Conservation (phyloP, 2,113 vertebrate species). For the Cyanocitta stelleri region DNA sequence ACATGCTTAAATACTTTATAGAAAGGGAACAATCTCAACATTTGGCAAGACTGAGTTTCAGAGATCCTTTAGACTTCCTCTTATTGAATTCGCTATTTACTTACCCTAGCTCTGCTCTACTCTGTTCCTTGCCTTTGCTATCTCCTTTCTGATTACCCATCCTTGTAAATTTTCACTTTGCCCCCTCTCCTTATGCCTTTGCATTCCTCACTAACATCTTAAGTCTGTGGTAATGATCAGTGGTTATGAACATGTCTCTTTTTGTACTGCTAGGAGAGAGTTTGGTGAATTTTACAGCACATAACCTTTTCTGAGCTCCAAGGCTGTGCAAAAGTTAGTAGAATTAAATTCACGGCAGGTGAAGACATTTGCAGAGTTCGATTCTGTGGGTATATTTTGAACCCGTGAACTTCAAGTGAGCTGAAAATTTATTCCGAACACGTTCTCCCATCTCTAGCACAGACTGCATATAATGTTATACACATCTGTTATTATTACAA, state of each 20-base stretch:
- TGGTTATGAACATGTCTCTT: neutral
- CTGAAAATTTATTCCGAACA: slow-evolving; percentile 61
- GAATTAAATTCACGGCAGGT: slow-evolving; percentile 12
- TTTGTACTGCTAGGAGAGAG: neutral
- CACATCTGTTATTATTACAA: slow-evolving; percentile 80
- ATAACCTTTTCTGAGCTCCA: neutral
- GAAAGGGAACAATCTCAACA: neutral
- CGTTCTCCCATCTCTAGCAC: slow-evolving; percentile 44
- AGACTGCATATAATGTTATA: slow-evolving; percentile 71
- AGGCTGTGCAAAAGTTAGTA: neutral
- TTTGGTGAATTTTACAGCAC: neutral
- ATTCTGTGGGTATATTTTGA: slow-evolving; percentile 62
- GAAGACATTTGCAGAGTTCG: slow-evolving; percentile 16
- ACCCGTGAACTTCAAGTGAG: slow-evolving; percentile 56
- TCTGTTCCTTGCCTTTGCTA: neutral
- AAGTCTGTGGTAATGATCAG: neutral
- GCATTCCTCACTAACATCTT: neutral
- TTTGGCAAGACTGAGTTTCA: neutral
- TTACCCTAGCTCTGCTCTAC: neutral
- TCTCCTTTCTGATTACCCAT: neutral
- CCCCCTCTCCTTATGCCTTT: neutral
- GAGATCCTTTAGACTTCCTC: neutral
- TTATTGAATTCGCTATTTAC: neutral
- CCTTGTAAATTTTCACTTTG: neutral
- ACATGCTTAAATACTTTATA: neutral